A percentile compares a stretch with the other conserved stretches of the same genome.
These are phyloP conservation scores for Chorisops tibialis DNA, from an alignment of 2,888 invertebrate species.

Conservation along the genomic window DNA sequence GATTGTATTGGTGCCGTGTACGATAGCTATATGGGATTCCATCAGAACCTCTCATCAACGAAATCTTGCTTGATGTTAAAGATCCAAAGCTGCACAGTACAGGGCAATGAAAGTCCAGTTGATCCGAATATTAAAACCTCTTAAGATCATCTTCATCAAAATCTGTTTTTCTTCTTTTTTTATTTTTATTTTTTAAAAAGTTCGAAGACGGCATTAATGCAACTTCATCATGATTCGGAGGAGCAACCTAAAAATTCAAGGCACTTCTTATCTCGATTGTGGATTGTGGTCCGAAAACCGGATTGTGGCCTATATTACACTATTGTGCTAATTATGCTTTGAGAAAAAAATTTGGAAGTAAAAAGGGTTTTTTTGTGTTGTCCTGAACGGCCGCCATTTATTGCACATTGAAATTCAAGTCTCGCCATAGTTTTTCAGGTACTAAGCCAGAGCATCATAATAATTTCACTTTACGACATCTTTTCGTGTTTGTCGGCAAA, in stretches of 20 bases:
- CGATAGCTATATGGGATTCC: neutral
- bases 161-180: slow-evolving; percentile 3
- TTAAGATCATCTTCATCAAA: slow-evolving; percentile 23
- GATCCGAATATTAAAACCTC: slow-evolving; percentile 21
- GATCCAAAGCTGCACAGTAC: neutral
- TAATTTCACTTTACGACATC: too few relatives aligned
- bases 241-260: slow-evolving; percentile 16
- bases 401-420: too few relatives aligned
- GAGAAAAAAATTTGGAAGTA: too few relatives aligned
- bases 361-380: too few relatives aligned
- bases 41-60: too few relatives aligned
- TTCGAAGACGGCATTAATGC: neutral
- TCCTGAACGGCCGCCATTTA: too few relatives aligned
- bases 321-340: slow-evolving; percentile 10
- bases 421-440: too few relatives aligned
- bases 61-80: neutral
- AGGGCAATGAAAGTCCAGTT: slow-evolving; percentile 14
- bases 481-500: too few relatives aligned
- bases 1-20: neutral
- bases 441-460: too few relatives aligned
- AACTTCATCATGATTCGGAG: slow-evolving; percentile 1
- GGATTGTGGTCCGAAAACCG: slow-evolving; percentile 11
- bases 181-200: neutral
- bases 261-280: slow-evolving; percentile 9
- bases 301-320: neutral